Evolutionary conservation across 1,140 invertebrate genomes (phyloP), one percentile per base, ranked within the genome.

Genomic region (Anthonomus grandis): DNA sequence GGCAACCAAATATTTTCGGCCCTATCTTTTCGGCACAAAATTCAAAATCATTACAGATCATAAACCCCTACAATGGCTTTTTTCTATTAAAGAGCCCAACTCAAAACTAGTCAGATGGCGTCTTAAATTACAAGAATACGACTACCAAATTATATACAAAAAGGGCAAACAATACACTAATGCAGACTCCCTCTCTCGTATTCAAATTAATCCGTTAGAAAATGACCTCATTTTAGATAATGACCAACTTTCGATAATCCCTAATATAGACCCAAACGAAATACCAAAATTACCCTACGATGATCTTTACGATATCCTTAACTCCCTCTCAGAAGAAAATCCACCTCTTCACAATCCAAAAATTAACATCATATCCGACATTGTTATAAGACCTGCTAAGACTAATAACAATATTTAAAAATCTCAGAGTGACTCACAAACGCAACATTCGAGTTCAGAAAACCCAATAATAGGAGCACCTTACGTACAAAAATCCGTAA

Each of bases 31-130:
- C 31, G 70, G 71, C 4, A 39, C 44, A 22, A 63, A 64, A 58
- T 74, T 75, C 22, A 64, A 23, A 0, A 42, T 62, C n/a, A 22
- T 37, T 2, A 36, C 23, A 3, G 38, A 57, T 15, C 42, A 52
- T 23, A 47, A 37, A 18, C 44, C 50, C 13, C 45, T 59, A 23
- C 21, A 57, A 19, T 38, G 47, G 19, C 13, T 49, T n/a, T n/a
- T n/a, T n/a, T n/a, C n/a, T n/a, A n/a, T n/a, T n/a, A n/a, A n/a
- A n/a, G n/a, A n/a, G n/a, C 24, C 46, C 13, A 31, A 36, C 8
- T 10, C 4, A 48, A 18, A 10, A 58, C 57, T 81, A 9, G 64
- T 73, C 1, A 60, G 76, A 53, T 82, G 78, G 78, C 25, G 69
- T 31, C 44, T 71, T 6, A 42, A 59, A 52, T 45, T 74, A n/a